These are phyloP conservation scores for Molossus alvarezi DNA, from an alignment of 2,797 vertebrate genomes.

Conservation along the genomic window DNA sequence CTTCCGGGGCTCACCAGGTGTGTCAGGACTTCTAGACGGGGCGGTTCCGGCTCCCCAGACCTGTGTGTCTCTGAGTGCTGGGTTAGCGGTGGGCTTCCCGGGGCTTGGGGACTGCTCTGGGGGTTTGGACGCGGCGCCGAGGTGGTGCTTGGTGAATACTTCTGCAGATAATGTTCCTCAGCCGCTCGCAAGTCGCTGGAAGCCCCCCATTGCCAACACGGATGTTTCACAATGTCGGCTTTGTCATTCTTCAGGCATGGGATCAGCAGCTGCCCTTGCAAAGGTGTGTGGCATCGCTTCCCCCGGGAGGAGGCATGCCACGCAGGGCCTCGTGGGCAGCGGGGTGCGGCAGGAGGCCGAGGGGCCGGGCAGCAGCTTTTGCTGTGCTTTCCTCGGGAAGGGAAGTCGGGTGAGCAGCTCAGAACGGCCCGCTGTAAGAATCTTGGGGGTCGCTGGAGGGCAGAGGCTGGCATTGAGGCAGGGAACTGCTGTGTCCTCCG, in stretches of 20 bases:
- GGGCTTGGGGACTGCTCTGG: background rate
- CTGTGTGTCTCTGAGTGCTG: background rate
- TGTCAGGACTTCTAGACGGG: background rate
- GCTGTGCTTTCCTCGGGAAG: background rate
- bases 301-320: fast-evolving
- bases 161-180: background rate
- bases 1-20: fast-evolving
- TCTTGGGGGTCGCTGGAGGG: background rate
- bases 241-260: background rate
- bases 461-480: background rate
- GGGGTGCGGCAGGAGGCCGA: fast-evolving
- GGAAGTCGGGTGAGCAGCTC: fast-evolving
- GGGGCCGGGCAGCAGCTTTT: background rate
- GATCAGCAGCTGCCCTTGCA: background rate
- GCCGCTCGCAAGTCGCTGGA: background rate
- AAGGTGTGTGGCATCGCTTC: background rate
- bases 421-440: fast-evolving
- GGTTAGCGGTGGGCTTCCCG: background rate
- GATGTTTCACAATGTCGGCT: background rate
- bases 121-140: background rate
- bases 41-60: background rate
- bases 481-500: fast-evolving
- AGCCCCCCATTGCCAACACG: background rate
- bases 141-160: background rate
- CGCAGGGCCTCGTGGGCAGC: fast-evolving